Percentiles rank a stretch among this genome's conserved stretches.
Evolutionary conservation across 2,888 invertebrate genomes (phyloP).

Genomic region (Spatulosminthurus flaviceps): DNA sequence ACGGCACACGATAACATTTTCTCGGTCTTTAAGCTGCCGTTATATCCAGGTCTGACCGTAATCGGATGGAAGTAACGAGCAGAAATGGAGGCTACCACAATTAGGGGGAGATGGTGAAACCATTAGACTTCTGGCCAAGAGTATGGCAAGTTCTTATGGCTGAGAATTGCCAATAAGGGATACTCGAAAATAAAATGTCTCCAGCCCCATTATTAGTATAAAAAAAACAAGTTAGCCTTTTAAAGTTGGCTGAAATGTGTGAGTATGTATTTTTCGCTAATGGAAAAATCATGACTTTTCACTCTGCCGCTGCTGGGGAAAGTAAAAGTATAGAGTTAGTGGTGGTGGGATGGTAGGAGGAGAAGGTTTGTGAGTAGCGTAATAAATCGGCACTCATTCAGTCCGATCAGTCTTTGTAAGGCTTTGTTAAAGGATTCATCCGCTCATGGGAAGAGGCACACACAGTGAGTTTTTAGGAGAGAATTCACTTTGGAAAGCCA

Average conservation of each 20-base stretch:
- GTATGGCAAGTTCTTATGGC: too few species aligned
- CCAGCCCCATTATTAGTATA: not conserved
- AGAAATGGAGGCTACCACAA: too few species aligned
- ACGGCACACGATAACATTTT: too few species aligned
- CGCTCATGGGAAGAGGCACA: conserved; percentile 15
- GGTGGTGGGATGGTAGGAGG: too few species aligned
- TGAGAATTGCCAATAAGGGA: too few species aligned
- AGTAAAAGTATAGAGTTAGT: not conserved
- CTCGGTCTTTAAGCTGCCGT: too few species aligned
- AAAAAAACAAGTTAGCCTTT: not conserved
- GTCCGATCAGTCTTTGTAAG: not conserved
- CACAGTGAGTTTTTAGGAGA: not conserved
- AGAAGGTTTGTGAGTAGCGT: conserved; percentile 11
- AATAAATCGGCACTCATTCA: conserved; percentile 39
- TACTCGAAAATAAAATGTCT: not conserved
- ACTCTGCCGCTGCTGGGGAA: not conserved
- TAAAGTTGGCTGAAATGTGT: not conserved
- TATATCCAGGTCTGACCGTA: too few species aligned
- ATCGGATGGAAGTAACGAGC: too few species aligned
- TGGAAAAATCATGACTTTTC: conserved; percentile 36
- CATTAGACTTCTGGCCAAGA: too few species aligned
- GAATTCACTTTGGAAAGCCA: conserved; percentile 36
- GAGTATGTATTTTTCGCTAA: conserved; percentile 8
- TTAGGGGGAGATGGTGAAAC: too few species aligned
- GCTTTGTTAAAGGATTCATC: conserved; percentile 1